phyloP scores from a whole-genome alignment of 2,113 vertebrate species.

The Synodontis membranacea region DNA sequence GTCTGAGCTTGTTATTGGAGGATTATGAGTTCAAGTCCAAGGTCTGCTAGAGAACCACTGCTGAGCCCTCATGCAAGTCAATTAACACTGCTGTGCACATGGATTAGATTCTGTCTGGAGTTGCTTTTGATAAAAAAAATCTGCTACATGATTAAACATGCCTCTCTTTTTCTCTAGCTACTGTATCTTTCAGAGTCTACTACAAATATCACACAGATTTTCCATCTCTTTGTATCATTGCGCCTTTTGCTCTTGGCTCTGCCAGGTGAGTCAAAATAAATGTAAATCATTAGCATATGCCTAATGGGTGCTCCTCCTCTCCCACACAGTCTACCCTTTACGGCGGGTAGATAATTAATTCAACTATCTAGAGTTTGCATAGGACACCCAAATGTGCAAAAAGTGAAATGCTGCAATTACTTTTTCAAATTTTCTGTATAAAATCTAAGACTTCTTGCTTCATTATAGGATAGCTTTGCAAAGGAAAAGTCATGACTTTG shows the following conservation, averaged over 20 bases:
- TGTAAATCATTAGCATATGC: neutral
- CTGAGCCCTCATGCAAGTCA: neutral
- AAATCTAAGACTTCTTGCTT: neutral
- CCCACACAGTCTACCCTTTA: neutral
- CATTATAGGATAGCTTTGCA: neutral
- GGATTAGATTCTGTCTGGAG: neutral
- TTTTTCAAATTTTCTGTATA: neutral
- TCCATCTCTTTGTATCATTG: neutral
- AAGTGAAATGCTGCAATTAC: neutral
- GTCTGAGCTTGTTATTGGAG: constrained; percentile 5
- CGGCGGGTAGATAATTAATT: neutral
- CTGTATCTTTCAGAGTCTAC: neutral
- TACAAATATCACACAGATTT: neutral
- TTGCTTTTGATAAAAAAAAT: neutral
- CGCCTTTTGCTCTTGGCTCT: neutral
- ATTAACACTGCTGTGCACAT: neutral
- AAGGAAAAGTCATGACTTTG: neutral
- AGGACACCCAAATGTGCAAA: neutral
- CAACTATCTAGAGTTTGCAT: neutral
- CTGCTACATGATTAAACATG: neutral
- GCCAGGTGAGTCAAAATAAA: neutral
- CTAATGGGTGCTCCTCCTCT: neutral
- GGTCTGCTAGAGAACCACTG: neutral
- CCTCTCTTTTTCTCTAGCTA: neutral
- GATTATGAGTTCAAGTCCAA: neutral